Conservation (phyloP, 2,797 vertebrate species). For the Poeciliopsis gracilis region DNA sequence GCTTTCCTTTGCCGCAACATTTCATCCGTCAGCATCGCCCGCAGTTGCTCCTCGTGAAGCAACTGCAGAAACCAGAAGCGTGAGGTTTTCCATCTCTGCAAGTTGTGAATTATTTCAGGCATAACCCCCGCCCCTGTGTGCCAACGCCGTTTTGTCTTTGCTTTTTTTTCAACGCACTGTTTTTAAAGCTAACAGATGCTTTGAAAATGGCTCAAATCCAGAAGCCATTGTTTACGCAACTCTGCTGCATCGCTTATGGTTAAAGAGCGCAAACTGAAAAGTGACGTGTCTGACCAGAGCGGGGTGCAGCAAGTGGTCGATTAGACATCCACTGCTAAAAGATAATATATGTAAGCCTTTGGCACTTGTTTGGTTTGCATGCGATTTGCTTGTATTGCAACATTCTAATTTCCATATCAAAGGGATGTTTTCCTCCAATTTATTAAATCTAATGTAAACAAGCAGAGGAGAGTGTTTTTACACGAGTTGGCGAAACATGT, state of each 20-base stretch:
- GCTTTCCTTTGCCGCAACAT: constrained; percentile 26
- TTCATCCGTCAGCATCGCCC: constrained; percentile 34
- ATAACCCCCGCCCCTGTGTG: neutral
- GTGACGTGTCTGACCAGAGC: constrained; percentile 22
- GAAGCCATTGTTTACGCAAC: constrained; percentile 20
- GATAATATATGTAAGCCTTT: constrained; percentile 22
- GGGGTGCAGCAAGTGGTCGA: constrained; percentile 18
- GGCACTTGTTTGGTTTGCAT: constrained; percentile 30
- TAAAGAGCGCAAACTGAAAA: constrained; percentile 18
- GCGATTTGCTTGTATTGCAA: constrained; percentile 58
- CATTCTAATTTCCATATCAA: constrained; percentile 55
- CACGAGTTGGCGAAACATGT: constrained; percentile 32
- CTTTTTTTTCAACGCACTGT: constrained; percentile 2
- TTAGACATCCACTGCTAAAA: constrained; percentile 37
- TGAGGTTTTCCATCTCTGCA: constrained; percentile 6
- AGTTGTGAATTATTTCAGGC: neutral
- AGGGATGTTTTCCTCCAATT: constrained; percentile 26
- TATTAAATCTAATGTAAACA: constrained; percentile 35
- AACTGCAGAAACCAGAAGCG: neutral
- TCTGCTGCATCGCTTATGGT: constrained; percentile 11
- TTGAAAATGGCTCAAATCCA: constrained; percentile 22
- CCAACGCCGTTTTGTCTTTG: neutral
- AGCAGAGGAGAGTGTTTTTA: constrained; percentile 26
- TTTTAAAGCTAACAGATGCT: constrained; percentile 32
- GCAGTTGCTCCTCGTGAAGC: constrained; percentile 37